Evolutionary conservation across 92 coral and sea anemone species (phyloP), one percentile per base, ranked within the genome.

Genomic region (Zoanthus solanderi): DNA sequence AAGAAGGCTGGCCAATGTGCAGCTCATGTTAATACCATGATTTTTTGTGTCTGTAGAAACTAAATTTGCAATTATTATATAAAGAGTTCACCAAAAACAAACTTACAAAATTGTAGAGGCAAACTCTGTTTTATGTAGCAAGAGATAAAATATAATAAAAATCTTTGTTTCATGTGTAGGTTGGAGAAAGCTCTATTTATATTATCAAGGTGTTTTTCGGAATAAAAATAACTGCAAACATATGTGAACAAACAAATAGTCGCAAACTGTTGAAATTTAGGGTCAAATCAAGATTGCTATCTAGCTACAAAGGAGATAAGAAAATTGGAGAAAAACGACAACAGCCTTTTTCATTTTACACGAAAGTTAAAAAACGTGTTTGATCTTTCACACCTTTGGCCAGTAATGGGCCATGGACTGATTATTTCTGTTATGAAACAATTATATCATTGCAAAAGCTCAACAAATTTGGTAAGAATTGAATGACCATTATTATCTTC

Each of bases 331-430:
- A 68, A 66, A 80, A 63, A n/a, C 28, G 60, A 63, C 30, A 80
- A 6, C 29, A 45, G 37, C 45, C 75, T 81, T 67, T 28, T 9
- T 48, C 44, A 12, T 81, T 81, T 77, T 29, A 54, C 68, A 80
- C 74, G 52, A 45, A 66, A 32, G 42, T 32, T 13, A 11, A 29
- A 17, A 67, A 65, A 66, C 6, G 61, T 67, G 85, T 50, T 81
- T 77, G 75, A 75, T 63, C 17, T 81, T 81, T 81, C 75, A 81
- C 85, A 58, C 61, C 85, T 81, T 66, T 23, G 52, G 74, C 42
- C 75, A 46, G 14, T 65, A 30, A 65, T 81, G 30, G 57, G 58
- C 7, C 42, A 15, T 3, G 32, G 8, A n/a, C 23, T 23, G 23
- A 23, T 63, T 66, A 66, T 7, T 75, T 48, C 76, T 14, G 65